phyloP scores from a whole-genome alignment of 2,888 invertebrate genomes.

The Agrotis ipsilon region DNA sequence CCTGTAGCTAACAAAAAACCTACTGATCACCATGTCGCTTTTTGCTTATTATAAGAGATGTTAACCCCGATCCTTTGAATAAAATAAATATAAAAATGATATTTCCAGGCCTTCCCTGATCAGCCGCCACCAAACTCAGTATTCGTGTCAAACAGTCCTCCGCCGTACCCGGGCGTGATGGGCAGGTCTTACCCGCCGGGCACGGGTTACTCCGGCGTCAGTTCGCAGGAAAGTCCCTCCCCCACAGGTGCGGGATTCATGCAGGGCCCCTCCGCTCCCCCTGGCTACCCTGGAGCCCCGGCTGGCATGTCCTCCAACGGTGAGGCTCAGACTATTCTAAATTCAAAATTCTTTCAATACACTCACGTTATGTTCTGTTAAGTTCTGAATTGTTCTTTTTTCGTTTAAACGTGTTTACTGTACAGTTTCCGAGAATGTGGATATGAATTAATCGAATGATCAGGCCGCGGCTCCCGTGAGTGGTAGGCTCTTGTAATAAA shows the following conservation, averaged over 20 bases:
- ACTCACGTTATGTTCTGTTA: slow-evolving; percentile 4
- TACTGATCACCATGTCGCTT: background rate
- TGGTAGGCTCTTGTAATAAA: slow-evolving; percentile 56
- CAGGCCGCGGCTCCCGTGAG: slow-evolving; percentile 77
- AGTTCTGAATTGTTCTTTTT: background rate
- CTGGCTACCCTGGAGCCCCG: slow-evolving; percentile 76
- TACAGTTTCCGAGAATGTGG: slow-evolving; percentile 33
- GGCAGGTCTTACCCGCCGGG: slow-evolving; percentile 79
- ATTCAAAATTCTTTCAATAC: slow-evolving; percentile 44
- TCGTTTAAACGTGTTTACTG: slow-evolving; percentile 26
- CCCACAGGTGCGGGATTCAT: slow-evolving; percentile 68
- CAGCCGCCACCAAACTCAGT: slow-evolving; percentile 95
- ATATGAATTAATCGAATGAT: slow-evolving; percentile 34
- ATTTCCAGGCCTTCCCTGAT: slow-evolving; percentile 91
- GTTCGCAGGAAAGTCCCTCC: slow-evolving; percentile 65
- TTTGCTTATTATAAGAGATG: background rate
- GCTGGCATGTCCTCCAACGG: slow-evolving; percentile 82
- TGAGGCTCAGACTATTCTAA: slow-evolving; percentile 68
- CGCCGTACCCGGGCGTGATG: slow-evolving; percentile 97
- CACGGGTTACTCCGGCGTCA: slow-evolving; percentile 76
- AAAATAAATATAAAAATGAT: slow-evolving; percentile 4
- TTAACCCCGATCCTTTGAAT: background rate
- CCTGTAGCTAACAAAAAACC: too few relatives aligned
- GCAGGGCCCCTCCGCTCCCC: slow-evolving; percentile 67
- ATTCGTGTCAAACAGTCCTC: slow-evolving; percentile 97